These are phyloP conservation scores for Hippasteria phrygiana DNA, from an alignment of 53 echinoderm and acorn worm genomes.

Conservation along the genomic window DNA sequence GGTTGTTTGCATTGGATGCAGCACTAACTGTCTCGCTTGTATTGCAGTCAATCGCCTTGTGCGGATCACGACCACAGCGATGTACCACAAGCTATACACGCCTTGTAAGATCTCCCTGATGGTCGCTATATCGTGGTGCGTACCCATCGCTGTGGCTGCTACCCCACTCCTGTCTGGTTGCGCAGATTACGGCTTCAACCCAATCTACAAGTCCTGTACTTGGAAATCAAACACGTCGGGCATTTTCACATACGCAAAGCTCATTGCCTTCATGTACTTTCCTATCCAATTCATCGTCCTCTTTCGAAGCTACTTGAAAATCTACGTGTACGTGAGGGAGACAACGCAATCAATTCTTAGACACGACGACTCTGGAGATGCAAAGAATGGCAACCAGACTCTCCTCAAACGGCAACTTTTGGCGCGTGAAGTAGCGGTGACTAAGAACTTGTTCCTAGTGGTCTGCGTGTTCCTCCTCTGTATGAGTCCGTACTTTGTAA, in stretches of 20 bases:
- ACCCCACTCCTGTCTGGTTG: constrained; percentile 64
- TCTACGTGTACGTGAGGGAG: constrained; percentile 30
- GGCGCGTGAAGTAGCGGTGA: constrained; percentile 28
- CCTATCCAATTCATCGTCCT: constrained; percentile 21
- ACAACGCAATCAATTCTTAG: constrained; percentile 8
- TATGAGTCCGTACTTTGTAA: constrained; percentile 17
- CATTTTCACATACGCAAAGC: background rate
- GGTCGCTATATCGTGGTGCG: constrained; percentile 72
- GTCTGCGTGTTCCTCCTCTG: constrained; percentile 41
- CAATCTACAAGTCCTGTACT: constrained; percentile 29
- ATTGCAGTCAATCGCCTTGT: constrained; percentile 48
- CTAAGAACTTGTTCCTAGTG: constrained; percentile 40
- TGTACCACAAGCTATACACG: constrained; percentile 52
- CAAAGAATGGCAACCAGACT: background rate
- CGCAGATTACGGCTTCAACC: constrained; percentile 72
- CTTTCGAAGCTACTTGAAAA: constrained; percentile 7
- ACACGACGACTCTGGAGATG: background rate
- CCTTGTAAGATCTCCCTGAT: constrained; percentile 55
- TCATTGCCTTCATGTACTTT: constrained; percentile 6
- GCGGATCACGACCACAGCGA: background rate
- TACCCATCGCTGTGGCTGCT: constrained; percentile 67
- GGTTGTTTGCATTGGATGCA: constrained; percentile 12
- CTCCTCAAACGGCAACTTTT: constrained; percentile 1
- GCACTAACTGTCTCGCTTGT: constrained; percentile 30
- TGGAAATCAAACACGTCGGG: background rate